Evolutionary conservation across 2,113 vertebrate species (phyloP), one percentile per base, ranked within the genome.

Genomic region (Octodon degus): DNA sequence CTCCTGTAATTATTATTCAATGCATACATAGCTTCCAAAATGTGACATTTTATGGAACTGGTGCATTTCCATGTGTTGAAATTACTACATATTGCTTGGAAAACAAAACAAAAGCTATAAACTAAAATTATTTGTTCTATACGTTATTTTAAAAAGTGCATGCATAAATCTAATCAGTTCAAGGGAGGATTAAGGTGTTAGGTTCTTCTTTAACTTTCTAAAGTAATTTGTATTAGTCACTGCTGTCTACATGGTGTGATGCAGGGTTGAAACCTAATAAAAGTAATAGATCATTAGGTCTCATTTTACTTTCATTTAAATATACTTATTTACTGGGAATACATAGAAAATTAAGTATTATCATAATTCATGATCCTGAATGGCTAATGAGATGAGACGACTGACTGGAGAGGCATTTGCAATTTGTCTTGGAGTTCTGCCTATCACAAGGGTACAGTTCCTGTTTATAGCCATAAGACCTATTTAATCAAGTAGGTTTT

Each of bases 401-500:
- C 43, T 87, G 68, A 40, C 47, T 80, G 13, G 47, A 96, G 81
- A 62, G 60, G 19, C 17, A 90, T 37, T 96, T 50, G 60, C 2
- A 37, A 11, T 76, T 67, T 97, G n/a, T 89, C 65, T 79, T n/a
- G 17, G 50, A 77, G 20, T 43, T 86, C 37, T 92, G 22, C 79
- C 50, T 82, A 40, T 82, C 53, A 82, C 58, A 88, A 92, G 65
- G n/a, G 6, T 58, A 1, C 47, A 74, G 88, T 95, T 90, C 34
- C 14, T 92, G 25, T 76, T 65, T 68, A 19, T 67, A 85, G 32
- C 67, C 32, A 60, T 22, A 83, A 70, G 32, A n/a, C 27, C 62
- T 86, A 74, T 89, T 90, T 72, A 83, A 94, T 92, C 11, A 94
- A 96, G 93, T 83, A n/a, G 17, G 43, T 67, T 83, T 91, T 93